Evolutionary conservation across 2,797 vertebrate species (phyloP).

Genomic region (Karalla daura): DNA sequence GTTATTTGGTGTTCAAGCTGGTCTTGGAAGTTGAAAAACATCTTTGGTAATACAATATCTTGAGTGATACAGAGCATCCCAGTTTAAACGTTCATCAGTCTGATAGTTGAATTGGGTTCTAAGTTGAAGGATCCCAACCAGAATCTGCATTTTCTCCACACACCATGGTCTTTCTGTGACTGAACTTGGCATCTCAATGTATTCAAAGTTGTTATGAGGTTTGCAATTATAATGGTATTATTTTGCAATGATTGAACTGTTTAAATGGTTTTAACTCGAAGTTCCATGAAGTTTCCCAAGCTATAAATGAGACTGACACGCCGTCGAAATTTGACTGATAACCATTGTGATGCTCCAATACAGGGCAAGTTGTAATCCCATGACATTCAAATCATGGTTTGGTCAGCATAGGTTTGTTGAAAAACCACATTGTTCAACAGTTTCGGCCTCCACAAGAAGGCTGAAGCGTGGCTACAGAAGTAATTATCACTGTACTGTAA

Average conservation of each 20-base stretch:
- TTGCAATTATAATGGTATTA: constrained; percentile 1
- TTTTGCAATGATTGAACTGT: constrained; percentile 32
- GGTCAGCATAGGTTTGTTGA: constrained; percentile 74
- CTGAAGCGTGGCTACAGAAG: constrained; percentile 21
- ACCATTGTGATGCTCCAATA: constrained; percentile 20
- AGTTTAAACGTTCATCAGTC: not conserved
- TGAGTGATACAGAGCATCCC: not conserved
- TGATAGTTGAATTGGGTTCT: not conserved
- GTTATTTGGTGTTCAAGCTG: constrained; percentile 9
- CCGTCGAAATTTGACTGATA: constrained; percentile 38
- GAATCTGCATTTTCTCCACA: constrained; percentile 1
- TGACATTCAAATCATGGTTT: constrained; percentile 59
- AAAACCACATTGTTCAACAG: constrained; percentile 66
- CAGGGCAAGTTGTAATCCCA: constrained; percentile 20
- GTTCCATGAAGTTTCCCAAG: constrained; percentile 36
- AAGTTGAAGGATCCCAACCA: constrained; percentile 1
- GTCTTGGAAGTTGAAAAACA: not conserved
- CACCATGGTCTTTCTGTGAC: not conserved
- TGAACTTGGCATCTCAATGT: constrained; percentile 11
- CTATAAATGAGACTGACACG: constrained; percentile 48
- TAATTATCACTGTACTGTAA: constrained; percentile 76
- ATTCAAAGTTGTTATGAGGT: constrained; percentile 23
- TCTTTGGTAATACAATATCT: not conserved
- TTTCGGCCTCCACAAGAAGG: constrained; percentile 27
- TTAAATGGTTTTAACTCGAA: constrained; percentile 25